Percentiles rank a stretch among this genome's conserved stretches.
Evolutionary conservation across 2,113 vertebrate species (phyloP).

Genomic region (Uropsilus gracilis): DNA sequence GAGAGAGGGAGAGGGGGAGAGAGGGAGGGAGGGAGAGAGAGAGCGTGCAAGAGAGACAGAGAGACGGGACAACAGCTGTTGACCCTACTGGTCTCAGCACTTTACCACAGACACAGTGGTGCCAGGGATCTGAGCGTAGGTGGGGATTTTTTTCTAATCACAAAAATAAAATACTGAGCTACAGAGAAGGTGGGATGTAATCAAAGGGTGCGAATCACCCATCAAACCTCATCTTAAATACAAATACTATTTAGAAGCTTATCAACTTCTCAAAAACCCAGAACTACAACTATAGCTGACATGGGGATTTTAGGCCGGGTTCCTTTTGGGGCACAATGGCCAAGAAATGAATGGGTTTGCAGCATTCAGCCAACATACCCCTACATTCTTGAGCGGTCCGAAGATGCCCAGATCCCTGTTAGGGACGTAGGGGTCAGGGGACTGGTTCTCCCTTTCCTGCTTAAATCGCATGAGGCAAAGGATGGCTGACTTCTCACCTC

Average conservation of each 20-base stretch:
- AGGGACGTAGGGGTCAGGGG: not conserved
- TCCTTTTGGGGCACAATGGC: not conserved
- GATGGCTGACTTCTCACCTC: not conserved
- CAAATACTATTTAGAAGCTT: not conserved
- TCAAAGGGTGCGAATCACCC: not conserved
- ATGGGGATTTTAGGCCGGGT: not conserved
- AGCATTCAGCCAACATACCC: not conserved
- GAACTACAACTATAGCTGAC: not conserved
- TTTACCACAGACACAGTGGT: not conserved
- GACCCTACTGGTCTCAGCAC: not conserved
- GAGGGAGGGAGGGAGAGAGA: no score
- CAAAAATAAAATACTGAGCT: not conserved
- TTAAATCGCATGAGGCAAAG: not conserved
- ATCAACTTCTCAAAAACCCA: not conserved
- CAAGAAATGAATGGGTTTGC: not conserved
- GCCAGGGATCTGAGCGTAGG: not conserved
- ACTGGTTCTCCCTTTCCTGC: not conserved
- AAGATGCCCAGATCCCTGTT: not conserved
- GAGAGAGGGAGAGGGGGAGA: no score
- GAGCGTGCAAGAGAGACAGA: not conserved
- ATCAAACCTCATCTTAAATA: slow-evolving; percentile 9
- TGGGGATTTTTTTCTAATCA: not conserved
- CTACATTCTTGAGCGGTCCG: no score
- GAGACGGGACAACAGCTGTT: not conserved
- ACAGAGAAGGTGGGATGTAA: not conserved